Conservation (phyloP, 2,113 vertebrate genomes). For the Chaenogobius annularis region DNA sequence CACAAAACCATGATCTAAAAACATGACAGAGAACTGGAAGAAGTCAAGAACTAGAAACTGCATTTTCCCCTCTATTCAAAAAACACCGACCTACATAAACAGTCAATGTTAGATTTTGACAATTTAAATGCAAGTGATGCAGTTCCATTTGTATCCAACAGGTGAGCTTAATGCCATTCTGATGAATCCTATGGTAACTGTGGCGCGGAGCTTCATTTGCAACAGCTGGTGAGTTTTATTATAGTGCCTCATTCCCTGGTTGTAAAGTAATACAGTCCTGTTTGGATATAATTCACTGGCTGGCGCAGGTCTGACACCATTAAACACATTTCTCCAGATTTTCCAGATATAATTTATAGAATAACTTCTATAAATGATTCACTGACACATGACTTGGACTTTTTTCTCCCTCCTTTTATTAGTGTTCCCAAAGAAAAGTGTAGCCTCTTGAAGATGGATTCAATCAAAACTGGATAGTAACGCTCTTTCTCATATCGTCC, state of each 20-base stretch:
- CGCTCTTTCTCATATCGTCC: neutral
- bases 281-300: neutral
- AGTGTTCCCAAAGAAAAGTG: conserved; percentile 25
- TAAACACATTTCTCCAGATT: neutral
- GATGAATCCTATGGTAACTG: neutral
- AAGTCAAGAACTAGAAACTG: too few relatives aligned
- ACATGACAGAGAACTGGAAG: too few relatives aligned
- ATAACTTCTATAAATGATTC: neutral
- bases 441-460: conserved; percentile 15
- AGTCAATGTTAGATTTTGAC: too few relatives aligned
- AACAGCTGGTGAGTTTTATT: conserved; percentile 9
- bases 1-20: too few relatives aligned
- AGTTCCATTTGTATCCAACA: neutral
- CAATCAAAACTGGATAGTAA: neutral
- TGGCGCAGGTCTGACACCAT: too few relatives aligned
- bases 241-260: neutral
- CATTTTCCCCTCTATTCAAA: too few relatives aligned
- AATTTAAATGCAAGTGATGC: neutral
- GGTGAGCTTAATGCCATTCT: neutral
- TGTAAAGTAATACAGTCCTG: neutral
- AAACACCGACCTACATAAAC: too few relatives aligned
- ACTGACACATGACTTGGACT: neutral
- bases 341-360: neutral
- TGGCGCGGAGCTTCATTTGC: neutral
- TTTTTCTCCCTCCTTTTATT: conserved; percentile 21